Conservation (phyloP, 1,140 invertebrate species). For the Pseudomyrmex dendroicus region DNA sequence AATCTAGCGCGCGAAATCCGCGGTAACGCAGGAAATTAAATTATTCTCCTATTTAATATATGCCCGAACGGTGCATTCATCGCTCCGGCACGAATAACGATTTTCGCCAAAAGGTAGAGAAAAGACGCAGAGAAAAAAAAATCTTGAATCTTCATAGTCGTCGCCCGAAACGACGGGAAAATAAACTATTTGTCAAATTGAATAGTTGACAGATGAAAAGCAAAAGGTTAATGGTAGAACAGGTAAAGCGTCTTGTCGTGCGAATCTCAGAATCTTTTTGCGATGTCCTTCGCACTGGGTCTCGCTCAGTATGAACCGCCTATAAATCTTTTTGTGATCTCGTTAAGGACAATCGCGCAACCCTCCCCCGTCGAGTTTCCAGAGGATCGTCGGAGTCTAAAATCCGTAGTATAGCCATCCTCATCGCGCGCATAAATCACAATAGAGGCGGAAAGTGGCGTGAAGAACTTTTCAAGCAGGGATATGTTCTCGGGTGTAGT, state of each 20-base stretch:
- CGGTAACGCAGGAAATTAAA: slow-evolving; percentile 58
- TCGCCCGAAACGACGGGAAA: slow-evolving; percentile 14
- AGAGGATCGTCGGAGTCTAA: slow-evolving; percentile 72
- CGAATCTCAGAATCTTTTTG: slow-evolving; percentile 69
- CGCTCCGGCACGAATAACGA: slow-evolving; percentile 56
- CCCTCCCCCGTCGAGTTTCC: slow-evolving; percentile 61
- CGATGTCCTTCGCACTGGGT: slow-evolving; percentile 73
- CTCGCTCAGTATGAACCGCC: slow-evolving; percentile 78
- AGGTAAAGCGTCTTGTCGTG: slow-evolving; percentile 15
- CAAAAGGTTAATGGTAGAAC: slow-evolving; percentile 57
- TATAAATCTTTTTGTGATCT: slow-evolving; percentile 78
- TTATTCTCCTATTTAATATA: slow-evolving; percentile 59
- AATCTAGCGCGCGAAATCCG: slow-evolving; percentile 54
- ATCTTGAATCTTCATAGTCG: slow-evolving; percentile 4
- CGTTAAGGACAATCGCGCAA: slow-evolving; percentile 78
- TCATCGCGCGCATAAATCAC: slow-evolving; percentile 84
- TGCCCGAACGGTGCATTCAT: slow-evolving; percentile 46
- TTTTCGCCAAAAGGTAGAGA: slow-evolving; percentile 4
- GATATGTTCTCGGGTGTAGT: slow-evolving; percentile 80
- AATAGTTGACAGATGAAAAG: slow-evolving; percentile 66
- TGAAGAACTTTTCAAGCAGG: slow-evolving; percentile 83
- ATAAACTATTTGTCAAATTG: slow-evolving; percentile 29
- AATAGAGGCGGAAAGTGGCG: slow-evolving; percentile 84
- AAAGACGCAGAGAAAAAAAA: background rate
- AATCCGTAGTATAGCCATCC: slow-evolving; percentile 76